Percentiles rank a stretch among this genome's conserved stretches.
phyloP scores from a whole-genome alignment of 1,140 invertebrate genomes.

The Halyomorpha halys region DNA sequence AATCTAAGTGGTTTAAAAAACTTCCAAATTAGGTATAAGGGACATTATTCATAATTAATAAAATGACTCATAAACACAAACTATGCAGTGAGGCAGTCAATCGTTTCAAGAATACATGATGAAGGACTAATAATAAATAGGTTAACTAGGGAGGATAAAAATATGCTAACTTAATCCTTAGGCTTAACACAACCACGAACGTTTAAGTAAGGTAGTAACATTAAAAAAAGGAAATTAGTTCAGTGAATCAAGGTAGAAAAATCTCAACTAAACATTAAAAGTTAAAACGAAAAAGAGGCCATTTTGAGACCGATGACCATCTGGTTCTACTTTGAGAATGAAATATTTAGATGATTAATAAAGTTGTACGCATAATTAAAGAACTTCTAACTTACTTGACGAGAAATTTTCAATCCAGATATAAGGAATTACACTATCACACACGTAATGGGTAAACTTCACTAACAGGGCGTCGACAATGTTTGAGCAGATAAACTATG shows the following conservation, averaged over 20 bases:
- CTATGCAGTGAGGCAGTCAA: too few species aligned
- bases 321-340: neutral
- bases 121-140: neutral
- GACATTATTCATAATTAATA: too few species aligned
- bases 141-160: neutral
- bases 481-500: neutral
- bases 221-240: neutral
- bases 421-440: conserved; percentile 6
- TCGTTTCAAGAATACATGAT: neutral
- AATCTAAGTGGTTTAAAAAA: too few species aligned
- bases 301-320: neutral
- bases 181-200: neutral
- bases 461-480: conserved; percentile 15
- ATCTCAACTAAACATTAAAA: neutral
- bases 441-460: conserved; percentile 15
- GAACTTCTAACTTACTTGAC: neutral
- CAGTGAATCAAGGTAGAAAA: neutral
- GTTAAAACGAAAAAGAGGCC: conserved; percentile 1
- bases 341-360: neutral
- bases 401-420: neutral
- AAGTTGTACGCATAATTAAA: neutral
- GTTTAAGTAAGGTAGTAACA: neutral
- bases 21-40: too few species aligned
- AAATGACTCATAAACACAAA: too few species aligned
- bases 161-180: neutral